phyloP scores from a whole-genome alignment of 2,113 vertebrate species.

The Eclectus roratus region DNA sequence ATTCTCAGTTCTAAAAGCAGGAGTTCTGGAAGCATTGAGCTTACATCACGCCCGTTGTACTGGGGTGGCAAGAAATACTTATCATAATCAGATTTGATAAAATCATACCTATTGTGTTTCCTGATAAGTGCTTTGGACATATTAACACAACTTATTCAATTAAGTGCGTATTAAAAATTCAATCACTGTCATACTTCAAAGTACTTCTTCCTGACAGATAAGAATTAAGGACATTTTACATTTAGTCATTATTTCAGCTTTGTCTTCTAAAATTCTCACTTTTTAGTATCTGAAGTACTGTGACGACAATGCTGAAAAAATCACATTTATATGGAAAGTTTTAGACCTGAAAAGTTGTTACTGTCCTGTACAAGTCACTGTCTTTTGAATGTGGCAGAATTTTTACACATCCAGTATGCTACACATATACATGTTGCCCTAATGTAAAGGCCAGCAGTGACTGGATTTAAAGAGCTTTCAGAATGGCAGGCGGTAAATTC shows the following conservation, averaged over 20 bases:
- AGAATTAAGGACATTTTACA: not conserved
- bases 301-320: not conserved
- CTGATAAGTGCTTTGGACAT: not conserved
- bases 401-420: not conserved
- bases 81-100: not conserved
- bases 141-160: not conserved
- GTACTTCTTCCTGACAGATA: not conserved
- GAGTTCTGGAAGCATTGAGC: not conserved
- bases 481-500: not conserved
- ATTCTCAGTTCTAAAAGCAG: not conserved
- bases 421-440: not conserved
- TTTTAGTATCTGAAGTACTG: conserved; percentile 1
- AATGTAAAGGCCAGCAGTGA: not conserved
- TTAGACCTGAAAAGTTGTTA: not conserved
- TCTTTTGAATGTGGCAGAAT: not conserved
- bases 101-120: not conserved
- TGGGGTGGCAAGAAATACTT: not conserved
- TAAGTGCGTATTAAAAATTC: conserved; percentile 3
- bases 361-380: not conserved
- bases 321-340: not conserved
- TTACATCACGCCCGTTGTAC: not conserved
- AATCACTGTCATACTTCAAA: not conserved
- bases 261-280: not conserved
- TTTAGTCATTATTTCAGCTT: not conserved
- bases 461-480: not conserved